Evolutionary conservation across 2,113 vertebrate genomes (phyloP), one percentile per base, ranked within the genome.

Genomic region (Litocranius walleri): DNA sequence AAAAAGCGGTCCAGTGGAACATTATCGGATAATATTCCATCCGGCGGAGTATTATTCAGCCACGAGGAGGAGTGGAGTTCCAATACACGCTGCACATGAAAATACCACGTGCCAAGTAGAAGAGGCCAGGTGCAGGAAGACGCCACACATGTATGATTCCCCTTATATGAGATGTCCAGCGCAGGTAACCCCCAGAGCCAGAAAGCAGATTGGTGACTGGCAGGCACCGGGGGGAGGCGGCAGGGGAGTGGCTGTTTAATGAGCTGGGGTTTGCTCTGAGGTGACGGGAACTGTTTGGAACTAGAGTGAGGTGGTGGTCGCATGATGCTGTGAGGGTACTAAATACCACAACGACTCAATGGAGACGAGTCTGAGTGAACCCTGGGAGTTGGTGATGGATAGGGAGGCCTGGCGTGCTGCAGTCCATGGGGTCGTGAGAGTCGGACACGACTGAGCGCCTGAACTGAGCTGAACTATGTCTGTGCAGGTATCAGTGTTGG

Each of bases 21-120:
- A 7, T 62, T 3, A 15, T 15, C 30, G 6, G 61, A 15, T 33
- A 7, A 62, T 7, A 33, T 7, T 2, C 59, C 17, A 3, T 3
- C 7, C 1, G 0, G 2, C 1, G 25, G 36, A 7, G 56, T 2
- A 2, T 8, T 5, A 45, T 3, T 4, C 59, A 13, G 54, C 15
- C 81, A 1, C 2, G 0, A 36, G 23, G 6, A n/a, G 48, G 21
- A n/a, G 5, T 0, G 16, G 16, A 27, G 33, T 0, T 2, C 33
- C 17, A 62, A 33, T 7, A 43, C 25, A 2, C 0, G 25, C 19
- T 3, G 2, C 30, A 3, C 0, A 0, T 17, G 23, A 16, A 30
- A 57, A 36, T 0, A 1, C 2, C 30, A 1, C 0, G 12, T 1
- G 0, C 43, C 6, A 0, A 16, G 50, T 5, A 16, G 14, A 2